Conservation (phyloP, 2,888 invertebrate species). For the Automeris io region DNA sequence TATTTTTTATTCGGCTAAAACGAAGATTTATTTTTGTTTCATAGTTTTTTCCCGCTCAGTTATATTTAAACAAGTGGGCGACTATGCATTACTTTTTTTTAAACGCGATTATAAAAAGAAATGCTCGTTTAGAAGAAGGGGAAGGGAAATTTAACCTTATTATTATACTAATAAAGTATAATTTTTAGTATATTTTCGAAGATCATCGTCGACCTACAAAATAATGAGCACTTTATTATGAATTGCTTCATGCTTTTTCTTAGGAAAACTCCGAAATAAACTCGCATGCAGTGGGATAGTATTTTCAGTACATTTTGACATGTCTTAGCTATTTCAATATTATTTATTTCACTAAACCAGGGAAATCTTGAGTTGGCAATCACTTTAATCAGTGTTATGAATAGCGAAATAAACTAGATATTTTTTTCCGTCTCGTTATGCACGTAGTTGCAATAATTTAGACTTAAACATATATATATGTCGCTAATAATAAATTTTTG, state of each 20-base stretch:
- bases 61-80: constrained; percentile 39
- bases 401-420: too few relatives aligned
- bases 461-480: too few relatives aligned
- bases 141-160: background rate
- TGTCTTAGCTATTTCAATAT: background rate
- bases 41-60: constrained; percentile 27
- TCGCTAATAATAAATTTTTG: too few relatives aligned
- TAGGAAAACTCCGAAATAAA: background rate
- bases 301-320: background rate
- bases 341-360: background rate
- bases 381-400: too few relatives aligned
- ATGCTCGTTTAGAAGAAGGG: background rate
- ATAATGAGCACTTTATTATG: constrained; percentile 10
- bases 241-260: background rate
- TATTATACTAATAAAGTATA: background rate
- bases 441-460: too few relatives aligned
- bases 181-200: background rate
- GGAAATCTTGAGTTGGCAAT: background rate
- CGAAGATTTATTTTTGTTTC: constrained; percentile 30
- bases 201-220: constrained; percentile 16
- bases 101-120: constrained; percentile 32
- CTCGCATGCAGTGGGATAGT: background rate
- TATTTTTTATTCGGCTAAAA: too few relatives aligned
- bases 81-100: constrained; percentile 38
- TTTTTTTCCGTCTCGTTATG: too few relatives aligned